phyloP scores from a whole-genome alignment of 2,113 vertebrate genomes.

The Notechis scutatus region DNA sequence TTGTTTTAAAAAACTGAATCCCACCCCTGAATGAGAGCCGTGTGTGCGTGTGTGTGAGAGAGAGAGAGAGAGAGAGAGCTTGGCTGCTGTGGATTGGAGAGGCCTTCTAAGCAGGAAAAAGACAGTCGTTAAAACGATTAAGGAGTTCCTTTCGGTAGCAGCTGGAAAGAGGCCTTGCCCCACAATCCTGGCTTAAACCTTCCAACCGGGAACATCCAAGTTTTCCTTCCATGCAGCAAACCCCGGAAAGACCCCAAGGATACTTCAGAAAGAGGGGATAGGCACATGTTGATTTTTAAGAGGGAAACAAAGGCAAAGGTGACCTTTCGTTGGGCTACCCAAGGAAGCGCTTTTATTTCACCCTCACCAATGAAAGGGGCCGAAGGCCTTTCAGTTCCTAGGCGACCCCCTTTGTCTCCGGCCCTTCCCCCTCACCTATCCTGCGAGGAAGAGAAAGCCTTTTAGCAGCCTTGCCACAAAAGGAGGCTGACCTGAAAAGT shows the following conservation, averaged over 20 bases:
- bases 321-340: constrained; percentile 44
- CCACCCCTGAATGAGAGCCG: not conserved
- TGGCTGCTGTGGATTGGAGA: constrained; percentile 2
- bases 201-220: not conserved
- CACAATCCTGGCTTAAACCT: not conserved
- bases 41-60: not conserved
- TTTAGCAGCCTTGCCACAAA: not conserved
- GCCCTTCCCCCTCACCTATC: not conserved
- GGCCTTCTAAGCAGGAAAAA: constrained; percentile 43
- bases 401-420: not conserved
- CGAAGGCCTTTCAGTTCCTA: not conserved
- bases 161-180: not conserved
- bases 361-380: not conserved
- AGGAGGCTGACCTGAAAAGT: not conserved
- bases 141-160: constrained; percentile 22
- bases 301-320: constrained; percentile 40
- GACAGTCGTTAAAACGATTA: constrained; percentile 35
- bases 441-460: not conserved
- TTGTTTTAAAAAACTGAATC: no score
- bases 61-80: constrained; percentile 19
- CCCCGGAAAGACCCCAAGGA: constrained; percentile 24
- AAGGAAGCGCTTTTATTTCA: constrained; percentile 34
- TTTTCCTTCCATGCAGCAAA: not conserved
- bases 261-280: constrained; percentile 49
- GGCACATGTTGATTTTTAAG: constrained; percentile 45